Percentiles rank a stretch among this genome's conserved stretches.
phyloP scores from a whole-genome alignment of 35 echinoderm and acorn worm genomes.

The Patiria miniata region DNA sequence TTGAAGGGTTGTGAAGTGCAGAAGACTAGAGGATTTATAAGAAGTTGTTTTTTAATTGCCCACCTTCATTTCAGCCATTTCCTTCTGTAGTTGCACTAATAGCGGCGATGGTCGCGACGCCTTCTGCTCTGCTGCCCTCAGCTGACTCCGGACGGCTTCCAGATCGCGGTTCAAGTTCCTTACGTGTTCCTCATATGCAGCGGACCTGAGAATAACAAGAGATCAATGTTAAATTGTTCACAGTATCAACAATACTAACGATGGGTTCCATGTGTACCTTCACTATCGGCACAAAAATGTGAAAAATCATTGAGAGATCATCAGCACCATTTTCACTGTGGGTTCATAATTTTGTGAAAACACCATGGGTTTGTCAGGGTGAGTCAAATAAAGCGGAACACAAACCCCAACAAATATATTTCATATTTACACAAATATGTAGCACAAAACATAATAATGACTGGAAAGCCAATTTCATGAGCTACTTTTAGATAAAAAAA shows the following conservation, averaged over 20 bases:
- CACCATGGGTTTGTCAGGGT: too few relatives aligned
- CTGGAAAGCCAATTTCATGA: too few relatives aligned
- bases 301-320: background rate
- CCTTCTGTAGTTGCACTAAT: constrained; percentile 83
- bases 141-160: constrained; percentile 65
- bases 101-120: constrained; percentile 81
- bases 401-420: too few relatives aligned
- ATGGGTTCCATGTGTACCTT: background rate
- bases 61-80: constrained; percentile 99
- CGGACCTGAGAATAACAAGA: constrained; percentile 30
- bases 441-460: too few relatives aligned
- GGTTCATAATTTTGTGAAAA: too few relatives aligned
- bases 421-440: too few relatives aligned
- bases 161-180: constrained; percentile 77
- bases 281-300: background rate
- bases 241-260: background rate
- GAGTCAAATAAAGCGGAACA: too few relatives aligned
- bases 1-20: too few relatives aligned
- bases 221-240: background rate
- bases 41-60: background rate
- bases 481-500: too few relatives aligned
- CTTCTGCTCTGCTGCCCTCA: constrained; percentile 68
- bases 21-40: too few relatives aligned
- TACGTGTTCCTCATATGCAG: constrained; percentile 80
- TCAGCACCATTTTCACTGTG: too few relatives aligned